Evolutionary conservation across 2,797 vertebrate genomes (phyloP), one percentile per base, ranked within the genome.

Genomic region (Hippopotamyrus pictus): DNA sequence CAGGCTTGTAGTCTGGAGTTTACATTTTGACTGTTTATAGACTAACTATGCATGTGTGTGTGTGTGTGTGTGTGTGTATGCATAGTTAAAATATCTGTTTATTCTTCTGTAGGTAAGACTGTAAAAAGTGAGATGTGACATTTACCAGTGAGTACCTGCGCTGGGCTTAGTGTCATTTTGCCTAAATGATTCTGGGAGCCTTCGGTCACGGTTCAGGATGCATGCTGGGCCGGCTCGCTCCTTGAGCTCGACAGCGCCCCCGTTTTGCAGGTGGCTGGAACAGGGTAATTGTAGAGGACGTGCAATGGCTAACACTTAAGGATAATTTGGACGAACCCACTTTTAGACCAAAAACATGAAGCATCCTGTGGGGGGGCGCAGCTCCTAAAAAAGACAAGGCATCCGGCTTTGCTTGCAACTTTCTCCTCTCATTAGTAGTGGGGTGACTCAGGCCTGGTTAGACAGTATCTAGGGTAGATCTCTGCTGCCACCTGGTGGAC

Each of bases 401-500:
- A 11, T 53, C 83, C 0, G 14, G 17, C 1, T 0, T 50, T 3
- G 46, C 46, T 11, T 19, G 12, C n/a, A 48, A 17, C 14, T 8
- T 8, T 33, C 46, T n/a, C 33, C 8, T 37, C 7, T n/a, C 12
- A 44, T 41, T 76, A n/a, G 73, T 79, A 41, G 41, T 8, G 33
- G 69, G 33, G 33, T 76, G 33, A 76, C 73, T 76, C 69, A 76
- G 14, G 22, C 19, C 48, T 8, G 22, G 12, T 3, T 12, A 33
- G 11, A 22, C 57, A 51, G 14, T 57, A 37, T 22, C 53, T 54
- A 73, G 88, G 57, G 14, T 79, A 89, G 88, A 59, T 83, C 89
- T 90, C 57, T 90, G 82, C 50, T 90, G 87, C 90, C 91, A 88
- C 90, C 90, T 90, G 88, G 54, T 90, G 90, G 57, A 73, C 14